Base-by-base conservation (phyloP, 2,888 invertebrate species). In the Andrena bucephala region DNA sequence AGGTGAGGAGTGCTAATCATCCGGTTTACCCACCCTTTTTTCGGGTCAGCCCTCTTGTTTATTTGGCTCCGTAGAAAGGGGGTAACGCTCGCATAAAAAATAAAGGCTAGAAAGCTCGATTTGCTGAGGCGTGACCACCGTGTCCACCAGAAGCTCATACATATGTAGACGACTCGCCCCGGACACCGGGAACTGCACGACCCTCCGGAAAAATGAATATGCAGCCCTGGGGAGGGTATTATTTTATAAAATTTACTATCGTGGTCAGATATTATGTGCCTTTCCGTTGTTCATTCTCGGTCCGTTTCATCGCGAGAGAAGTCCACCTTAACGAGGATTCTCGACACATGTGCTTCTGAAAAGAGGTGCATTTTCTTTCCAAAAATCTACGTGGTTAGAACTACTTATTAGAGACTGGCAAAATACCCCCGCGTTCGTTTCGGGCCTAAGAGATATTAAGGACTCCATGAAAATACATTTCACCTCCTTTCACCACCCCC, bases 191-290 rank as follows among this genome's bases (percentile, higher is more conserved):
- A 59, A 70, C 71, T 50, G 66, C 69, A 83, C 68, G 76, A 69
- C 80, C 81, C 81, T 89, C 89, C 91, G 91, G 92, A 92, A 92
- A 92, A 91, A 92, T 92, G 90, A 92, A 92, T 92, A 92, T 92
- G 91, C 91, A 91, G 88, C 84, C 79, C 77, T 83, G 59, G 79
- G 67, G 67, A 85, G 80, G 85, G 84, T 87, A 91, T 91, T 90
- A 89, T 91, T 91, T 91, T 87, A 88, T 87, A 86, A 89, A 90
- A 88, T 89, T 90, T 90, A 89, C 87, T 89, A 87, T 89, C 68
- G 33, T 20, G 33, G 54, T 71, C 33, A 48, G 73, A 77, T 77
- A 83, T 86, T 86, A 86, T 86, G 50, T 78, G 72, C 76, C 68
- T 76, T 81, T 52, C 76, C 75, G 72, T 60, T 72, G 27, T 72